Evolutionary conservation across 1,140 invertebrate genomes (phyloP).

Genomic region (Heliconius hermathena): DNA sequence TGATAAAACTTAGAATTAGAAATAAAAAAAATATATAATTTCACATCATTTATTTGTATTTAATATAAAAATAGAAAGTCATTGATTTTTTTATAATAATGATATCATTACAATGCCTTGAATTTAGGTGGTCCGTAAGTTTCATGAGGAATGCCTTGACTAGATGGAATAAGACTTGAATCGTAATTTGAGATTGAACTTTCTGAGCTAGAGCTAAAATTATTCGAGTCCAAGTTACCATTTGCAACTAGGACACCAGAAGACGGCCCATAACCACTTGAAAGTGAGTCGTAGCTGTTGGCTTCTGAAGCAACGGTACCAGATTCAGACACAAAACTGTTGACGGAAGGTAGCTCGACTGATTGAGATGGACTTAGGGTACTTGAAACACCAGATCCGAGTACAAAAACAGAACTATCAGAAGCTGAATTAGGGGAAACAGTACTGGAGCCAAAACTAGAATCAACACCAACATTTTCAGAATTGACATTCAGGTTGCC

Average conservation of each 20-base stretch:
- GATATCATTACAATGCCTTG: constrained; percentile 48
- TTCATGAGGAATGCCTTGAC: constrained; percentile 73
- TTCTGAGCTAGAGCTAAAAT: constrained; percentile 24
- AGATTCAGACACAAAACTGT: constrained; percentile 2
- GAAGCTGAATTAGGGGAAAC: background rate
- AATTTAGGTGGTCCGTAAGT: constrained; percentile 69
- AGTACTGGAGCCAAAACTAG: background rate
- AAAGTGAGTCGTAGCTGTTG: background rate
- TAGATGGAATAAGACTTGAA: constrained; percentile 58
- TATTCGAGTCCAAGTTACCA: constrained; percentile 15
- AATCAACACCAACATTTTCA: background rate
- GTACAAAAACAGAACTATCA: background rate
- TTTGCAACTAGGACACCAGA: background rate
- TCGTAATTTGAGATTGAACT: constrained; percentile 36
- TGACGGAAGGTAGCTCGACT: background rate
- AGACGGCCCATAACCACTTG: background rate
- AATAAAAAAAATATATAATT: background rate
- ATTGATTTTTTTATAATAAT: background rate
- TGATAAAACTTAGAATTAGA: background rate
- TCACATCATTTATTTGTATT: constrained; percentile 19
- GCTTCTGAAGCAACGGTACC: background rate
- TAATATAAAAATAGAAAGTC: constrained; percentile 21
- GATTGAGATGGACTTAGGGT: background rate
- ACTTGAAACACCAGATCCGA: constrained; percentile 2
- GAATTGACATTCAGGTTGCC: background rate